Percentiles rank a stretch among this genome's conserved stretches.
Conservation (phyloP, 2,113 vertebrate genomes). For the Melierax canorus region DNA sequence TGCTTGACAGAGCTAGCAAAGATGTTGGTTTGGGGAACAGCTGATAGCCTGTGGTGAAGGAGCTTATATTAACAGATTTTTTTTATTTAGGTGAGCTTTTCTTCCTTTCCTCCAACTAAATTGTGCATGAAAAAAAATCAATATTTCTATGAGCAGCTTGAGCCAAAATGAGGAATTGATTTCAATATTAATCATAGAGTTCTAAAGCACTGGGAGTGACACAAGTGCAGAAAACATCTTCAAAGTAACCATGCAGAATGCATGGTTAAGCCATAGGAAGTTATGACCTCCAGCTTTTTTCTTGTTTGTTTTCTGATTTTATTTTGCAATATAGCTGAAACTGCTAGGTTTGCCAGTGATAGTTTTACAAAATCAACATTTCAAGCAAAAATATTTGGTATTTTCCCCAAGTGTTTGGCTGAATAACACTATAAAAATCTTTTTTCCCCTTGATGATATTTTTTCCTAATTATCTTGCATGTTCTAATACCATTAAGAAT, state of each 20-base stretch:
- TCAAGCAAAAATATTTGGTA: background rate
- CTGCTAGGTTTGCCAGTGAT: background rate
- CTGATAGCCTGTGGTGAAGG: background rate
- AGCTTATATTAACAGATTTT: background rate
- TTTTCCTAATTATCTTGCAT: background rate
- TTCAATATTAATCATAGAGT: background rate
- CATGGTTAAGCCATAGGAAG: background rate
- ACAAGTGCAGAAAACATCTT: background rate
- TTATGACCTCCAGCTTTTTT: background rate
- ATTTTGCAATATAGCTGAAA: background rate
- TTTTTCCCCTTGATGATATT: background rate
- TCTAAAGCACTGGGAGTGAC: background rate
- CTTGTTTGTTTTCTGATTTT: background rate
- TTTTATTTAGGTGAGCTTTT: background rate
- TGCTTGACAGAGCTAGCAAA: background rate
- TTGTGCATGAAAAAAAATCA: background rate
- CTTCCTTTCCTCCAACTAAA: background rate
- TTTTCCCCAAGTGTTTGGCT: background rate
- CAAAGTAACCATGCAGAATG: background rate
- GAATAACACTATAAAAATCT: background rate
- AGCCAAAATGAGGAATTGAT: slow-evolving; percentile 1
- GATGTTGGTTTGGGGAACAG: background rate
- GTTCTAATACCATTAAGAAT: background rate
- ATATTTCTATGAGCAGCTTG: background rate
- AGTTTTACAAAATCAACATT: background rate